Percentiles rank a stretch among this genome's conserved stretches.
Conservation (phyloP, 2,113 vertebrate species). For the Zeus faber region DNA sequence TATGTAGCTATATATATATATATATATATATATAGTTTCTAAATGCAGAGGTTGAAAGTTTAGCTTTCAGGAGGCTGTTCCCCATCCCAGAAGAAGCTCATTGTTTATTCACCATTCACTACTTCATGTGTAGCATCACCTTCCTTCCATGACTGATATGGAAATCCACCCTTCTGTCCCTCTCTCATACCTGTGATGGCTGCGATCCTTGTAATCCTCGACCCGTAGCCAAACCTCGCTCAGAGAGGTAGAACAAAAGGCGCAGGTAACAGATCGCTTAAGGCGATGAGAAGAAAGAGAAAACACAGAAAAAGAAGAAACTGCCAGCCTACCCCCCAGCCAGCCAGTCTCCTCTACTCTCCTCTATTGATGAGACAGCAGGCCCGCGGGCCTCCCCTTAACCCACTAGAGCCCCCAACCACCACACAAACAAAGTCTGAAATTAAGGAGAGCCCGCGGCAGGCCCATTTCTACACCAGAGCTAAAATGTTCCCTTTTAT, state of each 20-base stretch:
- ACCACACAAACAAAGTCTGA: constrained; percentile 73
- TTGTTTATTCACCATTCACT: background rate
- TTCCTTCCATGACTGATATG: constrained; percentile 11
- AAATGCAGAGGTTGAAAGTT: constrained; percentile 20
- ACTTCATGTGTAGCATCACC: background rate
- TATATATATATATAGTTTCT: no score
- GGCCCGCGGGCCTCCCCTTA: constrained; percentile 66
- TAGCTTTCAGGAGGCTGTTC: constrained; percentile 1
- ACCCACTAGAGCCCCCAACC: constrained; percentile 62
- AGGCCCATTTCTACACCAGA: constrained; percentile 56
- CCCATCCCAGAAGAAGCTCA: constrained; percentile 2
- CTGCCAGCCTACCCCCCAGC: constrained; percentile 1
- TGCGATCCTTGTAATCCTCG: constrained; percentile 53
- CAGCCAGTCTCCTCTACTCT: constrained; percentile 19
- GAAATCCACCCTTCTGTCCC: constrained; percentile 7
- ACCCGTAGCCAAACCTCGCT: constrained; percentile 66
- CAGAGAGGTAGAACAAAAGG: constrained; percentile 59
- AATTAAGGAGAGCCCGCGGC: constrained; percentile 73
- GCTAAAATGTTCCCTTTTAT: constrained; percentile 65
- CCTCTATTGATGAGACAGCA: constrained; percentile 68
- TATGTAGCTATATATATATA: no score
- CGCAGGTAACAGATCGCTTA: constrained; percentile 48
- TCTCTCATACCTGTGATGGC: constrained; percentile 48
- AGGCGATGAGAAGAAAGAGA: constrained; percentile 52
- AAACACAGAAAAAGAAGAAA: constrained; percentile 22